Evolutionary conservation across 2,797 vertebrate genomes (phyloP).

Genomic region (Channallabes apus): DNA sequence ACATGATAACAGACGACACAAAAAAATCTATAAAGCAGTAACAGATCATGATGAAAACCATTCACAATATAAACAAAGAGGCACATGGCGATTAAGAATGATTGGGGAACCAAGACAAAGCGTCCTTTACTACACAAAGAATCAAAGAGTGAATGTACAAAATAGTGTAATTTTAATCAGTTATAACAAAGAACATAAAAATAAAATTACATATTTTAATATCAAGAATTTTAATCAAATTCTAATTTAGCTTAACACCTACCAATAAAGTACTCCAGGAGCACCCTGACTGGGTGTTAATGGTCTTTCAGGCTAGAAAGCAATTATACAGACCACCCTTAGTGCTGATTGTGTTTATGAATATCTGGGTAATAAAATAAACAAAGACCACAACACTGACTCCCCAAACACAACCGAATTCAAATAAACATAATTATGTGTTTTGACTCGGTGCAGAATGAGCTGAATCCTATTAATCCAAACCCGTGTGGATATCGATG

Average conservation of each 20-base stretch:
- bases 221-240: conserved; percentile 14
- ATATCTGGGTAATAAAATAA: conserved; percentile 14
- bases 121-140: background rate
- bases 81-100: background rate
- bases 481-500: background rate
- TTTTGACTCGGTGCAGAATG: background rate
- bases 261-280: background rate
- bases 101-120: too few relatives aligned
- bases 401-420: background rate
- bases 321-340: background rate
- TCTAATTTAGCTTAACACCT: background rate
- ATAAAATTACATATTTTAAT: background rate
- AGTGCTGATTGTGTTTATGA: conserved; percentile 2
- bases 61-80: background rate
- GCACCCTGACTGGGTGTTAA: background rate
- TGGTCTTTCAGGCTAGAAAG: background rate
- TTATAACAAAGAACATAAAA: background rate
- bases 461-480: background rate
- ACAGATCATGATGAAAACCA: too few relatives aligned
- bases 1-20: too few relatives aligned
- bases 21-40: too few relatives aligned
- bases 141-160: background rate
- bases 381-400: background rate
- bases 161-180: background rate
- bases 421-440: background rate